phyloP scores from a whole-genome alignment of 2,113 vertebrate species.

The Oncorhynchus nerka region DNA sequence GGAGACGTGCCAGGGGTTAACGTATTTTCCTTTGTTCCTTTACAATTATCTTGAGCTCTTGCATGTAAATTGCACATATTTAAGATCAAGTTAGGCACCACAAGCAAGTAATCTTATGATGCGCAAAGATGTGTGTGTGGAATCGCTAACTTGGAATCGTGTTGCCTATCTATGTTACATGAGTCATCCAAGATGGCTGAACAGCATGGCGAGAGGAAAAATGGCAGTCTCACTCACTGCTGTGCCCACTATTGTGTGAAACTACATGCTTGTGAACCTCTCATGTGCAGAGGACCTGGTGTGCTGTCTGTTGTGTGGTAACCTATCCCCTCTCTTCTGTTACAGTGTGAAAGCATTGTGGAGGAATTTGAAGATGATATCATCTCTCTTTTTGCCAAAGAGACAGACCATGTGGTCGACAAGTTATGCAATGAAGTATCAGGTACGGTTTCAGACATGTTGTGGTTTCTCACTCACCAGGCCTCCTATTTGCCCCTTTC shows the following conservation, averaged over 20 bases:
- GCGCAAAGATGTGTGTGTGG: background rate
- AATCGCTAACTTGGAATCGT: background rate
- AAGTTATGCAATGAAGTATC: slow-evolving; percentile 82
- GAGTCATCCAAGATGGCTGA: slow-evolving; percentile 36
- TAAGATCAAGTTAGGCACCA: background rate
- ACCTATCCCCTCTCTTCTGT: slow-evolving; percentile 13
- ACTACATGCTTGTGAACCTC: slow-evolving; percentile 6
- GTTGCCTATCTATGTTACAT: background rate
- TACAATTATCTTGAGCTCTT: no score
- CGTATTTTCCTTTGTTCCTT: background rate
- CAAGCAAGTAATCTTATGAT: background rate
- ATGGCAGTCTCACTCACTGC: background rate
- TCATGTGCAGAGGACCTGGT: background rate
- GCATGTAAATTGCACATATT: background rate
- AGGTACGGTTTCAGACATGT: slow-evolving; percentile 75
- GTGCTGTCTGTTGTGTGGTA: background rate
- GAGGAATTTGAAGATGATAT: slow-evolving; percentile 89
- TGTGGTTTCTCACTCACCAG: slow-evolving; percentile 48
- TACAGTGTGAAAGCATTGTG: slow-evolving; percentile 81
- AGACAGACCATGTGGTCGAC: slow-evolving; percentile 73
- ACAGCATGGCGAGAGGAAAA: slow-evolving; percentile 18
- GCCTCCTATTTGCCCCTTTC: background rate
- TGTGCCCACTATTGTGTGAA: slow-evolving; percentile 13
- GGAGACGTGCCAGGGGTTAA: no score
- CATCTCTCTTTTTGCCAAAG: slow-evolving; percentile 77